Base-by-base conservation (phyloP, 2,797 vertebrate species). In the Uromys caudimaculatus region DNA sequence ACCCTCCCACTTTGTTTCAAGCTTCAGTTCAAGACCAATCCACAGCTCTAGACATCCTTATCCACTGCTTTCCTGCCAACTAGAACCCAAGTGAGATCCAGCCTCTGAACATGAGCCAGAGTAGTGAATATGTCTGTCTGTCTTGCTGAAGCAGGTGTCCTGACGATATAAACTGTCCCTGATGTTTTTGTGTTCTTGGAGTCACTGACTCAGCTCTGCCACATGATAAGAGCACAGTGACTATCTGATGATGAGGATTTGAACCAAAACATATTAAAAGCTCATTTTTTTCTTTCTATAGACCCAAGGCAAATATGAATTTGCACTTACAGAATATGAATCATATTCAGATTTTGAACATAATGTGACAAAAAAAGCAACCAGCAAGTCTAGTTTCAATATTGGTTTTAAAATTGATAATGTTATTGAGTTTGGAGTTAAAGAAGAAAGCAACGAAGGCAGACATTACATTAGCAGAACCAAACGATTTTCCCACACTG, bases 241-340 rank as follows among this genome's bases (percentile, higher is more conserved):
- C 0, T 58, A 0, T 71, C 60, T 87, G 23, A 50, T 84, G 29
- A 76, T 6, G 54, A 19, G 41, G 52, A 93, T 67, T 1, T 41
- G 35, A 92, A 56, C 54, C 89, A 47, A 71, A 76, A 62, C 5
- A 77, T 86, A 41, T 94, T 75, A 21, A 27, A 85, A 21, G 0
- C 27, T 21, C 1, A 94, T 98, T 92, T 58, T 78, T 97, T 92
- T 97, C 96, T 98, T 96, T 97, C 79, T 98, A 96, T 98, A 99
- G 99, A 99, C 99, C 60, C 99, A 98, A 98, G 99, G 99, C 94
- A 98, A 99, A 58, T 99, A 99, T 60, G 99, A 99, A 97, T 99
- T 99, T 97, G 98, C 85, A 0, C 62, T 99, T 94, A 95, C 98
- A 93, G 98, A 98, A 56, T 99, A 99, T 56, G 98, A 99, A 0